Percentiles rank a stretch among this genome's conserved stretches.
phyloP scores from a whole-genome alignment of 1,140 invertebrate genomes.

The Musca vetustissima region DNA sequence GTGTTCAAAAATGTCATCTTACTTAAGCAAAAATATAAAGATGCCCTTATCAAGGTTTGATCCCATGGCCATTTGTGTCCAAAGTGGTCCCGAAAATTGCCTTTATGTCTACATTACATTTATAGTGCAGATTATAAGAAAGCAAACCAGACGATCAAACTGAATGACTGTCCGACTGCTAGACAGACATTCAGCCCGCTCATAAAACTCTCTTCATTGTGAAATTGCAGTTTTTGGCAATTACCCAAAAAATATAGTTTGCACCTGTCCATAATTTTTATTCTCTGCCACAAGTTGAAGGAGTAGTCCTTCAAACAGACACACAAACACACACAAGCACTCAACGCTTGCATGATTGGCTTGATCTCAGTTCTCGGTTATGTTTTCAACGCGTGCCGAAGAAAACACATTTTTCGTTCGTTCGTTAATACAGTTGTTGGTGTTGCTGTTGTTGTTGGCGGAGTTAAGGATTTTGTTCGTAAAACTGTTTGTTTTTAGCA shows the following conservation, averaged over 20 bases:
- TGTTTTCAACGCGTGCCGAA: slow-evolving; percentile 14
- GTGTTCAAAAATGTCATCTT: no score
- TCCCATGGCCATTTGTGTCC: no score
- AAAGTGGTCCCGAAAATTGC: no score
- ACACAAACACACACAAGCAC: background rate
- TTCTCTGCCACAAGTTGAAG: slow-evolving; percentile 17
- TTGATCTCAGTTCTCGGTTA: background rate
- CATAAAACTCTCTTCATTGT: slow-evolving; percentile 10
- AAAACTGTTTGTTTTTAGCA: background rate
- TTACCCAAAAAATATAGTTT: slow-evolving; percentile 15
- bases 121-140: no score
- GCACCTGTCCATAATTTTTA: slow-evolving; percentile 26
- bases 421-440: no score
- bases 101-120: no score
- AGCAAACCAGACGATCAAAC: no score
- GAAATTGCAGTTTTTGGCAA: slow-evolving; percentile 4
- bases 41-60: no score
- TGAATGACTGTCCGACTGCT: no score
- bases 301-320: background rate
- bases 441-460: no score
- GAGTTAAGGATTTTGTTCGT: background rate
- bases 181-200: background rate
- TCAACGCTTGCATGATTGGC: background rate
- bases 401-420: no score
- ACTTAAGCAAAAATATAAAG: no score